phyloP scores from a whole-genome alignment of 2,113 vertebrate genomes.

The Bombycilla garrulus region DNA sequence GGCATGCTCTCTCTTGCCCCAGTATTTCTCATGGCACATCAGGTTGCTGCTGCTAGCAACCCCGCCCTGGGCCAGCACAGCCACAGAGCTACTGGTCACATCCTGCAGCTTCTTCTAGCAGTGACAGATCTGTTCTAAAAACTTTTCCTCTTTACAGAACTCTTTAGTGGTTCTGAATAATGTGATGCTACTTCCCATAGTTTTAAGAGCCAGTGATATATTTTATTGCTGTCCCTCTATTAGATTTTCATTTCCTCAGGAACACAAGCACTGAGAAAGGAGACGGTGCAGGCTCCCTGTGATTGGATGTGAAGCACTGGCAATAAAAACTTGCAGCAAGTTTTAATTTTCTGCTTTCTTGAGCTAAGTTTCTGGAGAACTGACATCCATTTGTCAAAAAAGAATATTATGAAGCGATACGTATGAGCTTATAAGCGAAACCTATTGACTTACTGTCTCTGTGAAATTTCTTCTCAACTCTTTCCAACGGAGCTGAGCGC shows the following conservation, averaged over 20 bases:
- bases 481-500: background rate
- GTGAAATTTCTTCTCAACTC: constrained; percentile 25
- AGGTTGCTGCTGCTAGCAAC: background rate
- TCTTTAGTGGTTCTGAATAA: constrained; percentile 32
- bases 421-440: background rate
- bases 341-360: constrained; percentile 53
- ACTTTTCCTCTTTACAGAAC: background rate
- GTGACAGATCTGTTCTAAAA: background rate
- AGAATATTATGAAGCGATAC: constrained; percentile 3
- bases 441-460: constrained; percentile 30
- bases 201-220: constrained; percentile 32
- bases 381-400: constrained; percentile 40
- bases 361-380: constrained; percentile 30
- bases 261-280: background rate
- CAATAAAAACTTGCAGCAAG: constrained; percentile 27
- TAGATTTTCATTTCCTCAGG: constrained; percentile 3
- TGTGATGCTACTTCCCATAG: constrained; percentile 11
- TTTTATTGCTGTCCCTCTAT: constrained; percentile 28
- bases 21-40: accelerated
- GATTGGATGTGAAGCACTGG: background rate
- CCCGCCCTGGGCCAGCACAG: background rate
- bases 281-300: background rate
- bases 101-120: background rate
- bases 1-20: background rate
- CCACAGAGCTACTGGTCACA: background rate